phyloP scores from a whole-genome alignment of 2,797 vertebrate genomes.

The Manis pentadactyla region DNA sequence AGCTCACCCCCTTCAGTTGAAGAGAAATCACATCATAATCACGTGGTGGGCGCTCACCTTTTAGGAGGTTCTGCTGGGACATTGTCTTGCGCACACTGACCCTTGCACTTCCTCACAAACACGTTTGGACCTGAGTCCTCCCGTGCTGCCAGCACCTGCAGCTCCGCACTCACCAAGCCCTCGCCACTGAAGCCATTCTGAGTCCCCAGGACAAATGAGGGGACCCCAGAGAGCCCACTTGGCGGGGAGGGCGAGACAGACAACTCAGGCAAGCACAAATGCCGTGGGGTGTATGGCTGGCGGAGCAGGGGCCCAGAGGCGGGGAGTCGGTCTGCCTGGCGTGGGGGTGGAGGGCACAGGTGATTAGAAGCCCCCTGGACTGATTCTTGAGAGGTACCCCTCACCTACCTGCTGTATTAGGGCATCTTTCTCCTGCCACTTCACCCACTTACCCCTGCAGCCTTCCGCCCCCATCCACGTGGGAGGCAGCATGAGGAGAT shows the following conservation, averaged over 20 bases:
- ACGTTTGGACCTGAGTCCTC: not conserved
- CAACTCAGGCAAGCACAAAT: not conserved
- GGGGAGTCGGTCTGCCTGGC: not conserved
- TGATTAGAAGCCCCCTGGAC: not conserved
- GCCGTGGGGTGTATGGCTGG: not conserved
- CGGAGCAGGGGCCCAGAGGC: not conserved
- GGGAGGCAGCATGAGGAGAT: not conserved
- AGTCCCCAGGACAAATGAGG: not conserved
- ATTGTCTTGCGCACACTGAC: not conserved
- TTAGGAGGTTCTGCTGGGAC: not conserved
- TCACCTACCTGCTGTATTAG: not conserved
- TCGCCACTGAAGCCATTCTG: not conserved
- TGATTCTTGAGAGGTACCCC: not conserved
- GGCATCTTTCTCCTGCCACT: not conserved
- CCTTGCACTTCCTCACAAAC: not conserved
- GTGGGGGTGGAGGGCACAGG: not conserved
- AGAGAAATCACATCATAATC: not conserved
- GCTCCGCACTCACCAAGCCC: not conserved
- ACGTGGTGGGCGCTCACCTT: too few relatives aligned
- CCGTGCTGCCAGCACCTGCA: not conserved
- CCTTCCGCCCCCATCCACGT: accelerated
- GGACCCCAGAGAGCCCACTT: not conserved
- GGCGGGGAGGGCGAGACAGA: not conserved
- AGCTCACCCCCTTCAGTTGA: not conserved
- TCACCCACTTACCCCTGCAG: not conserved